Evolutionary conservation across 2,888 invertebrate species (phyloP).

Genomic region (Pollenia labialis): DNA sequence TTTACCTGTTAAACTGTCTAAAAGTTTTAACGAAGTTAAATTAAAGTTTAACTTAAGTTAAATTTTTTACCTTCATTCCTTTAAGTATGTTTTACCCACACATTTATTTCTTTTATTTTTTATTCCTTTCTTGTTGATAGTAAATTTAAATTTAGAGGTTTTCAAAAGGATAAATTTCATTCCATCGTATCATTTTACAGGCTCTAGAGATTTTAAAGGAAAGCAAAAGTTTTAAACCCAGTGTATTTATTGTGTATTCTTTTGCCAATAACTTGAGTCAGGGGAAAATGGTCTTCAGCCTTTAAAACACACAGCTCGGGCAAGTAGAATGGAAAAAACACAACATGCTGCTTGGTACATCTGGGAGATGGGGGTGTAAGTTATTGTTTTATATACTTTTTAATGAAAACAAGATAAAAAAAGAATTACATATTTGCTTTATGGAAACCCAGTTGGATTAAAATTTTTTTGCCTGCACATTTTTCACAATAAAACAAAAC

Average conservation of each 20-base stretch:
- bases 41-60: no score
- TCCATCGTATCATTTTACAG: not conserved
- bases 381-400: conserved; percentile 30
- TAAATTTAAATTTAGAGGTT: conserved; percentile 25
- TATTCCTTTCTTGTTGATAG: not conserved
- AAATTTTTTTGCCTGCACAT: conserved; percentile 33
- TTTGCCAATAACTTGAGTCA: conserved; percentile 4
- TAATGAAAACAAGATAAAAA: not conserved
- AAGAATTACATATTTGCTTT: not conserved
- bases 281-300: not conserved
- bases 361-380: not conserved
- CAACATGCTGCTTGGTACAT: not conserved
- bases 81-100: no score
- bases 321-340: not conserved
- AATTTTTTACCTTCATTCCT: no score
- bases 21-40: no score
- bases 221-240: conserved; percentile 20
- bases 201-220: not conserved
- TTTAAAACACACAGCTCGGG: not conserved
- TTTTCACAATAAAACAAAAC: conserved; percentile 26
- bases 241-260: conserved; percentile 16
- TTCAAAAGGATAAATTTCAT: conserved; percentile 6
- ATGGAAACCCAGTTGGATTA: conserved; percentile 46
- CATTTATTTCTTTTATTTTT: not conserved
- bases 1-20: no score